Base-by-base conservation (phyloP, 2,797 vertebrate species). In the Falco cherrug region DNA sequence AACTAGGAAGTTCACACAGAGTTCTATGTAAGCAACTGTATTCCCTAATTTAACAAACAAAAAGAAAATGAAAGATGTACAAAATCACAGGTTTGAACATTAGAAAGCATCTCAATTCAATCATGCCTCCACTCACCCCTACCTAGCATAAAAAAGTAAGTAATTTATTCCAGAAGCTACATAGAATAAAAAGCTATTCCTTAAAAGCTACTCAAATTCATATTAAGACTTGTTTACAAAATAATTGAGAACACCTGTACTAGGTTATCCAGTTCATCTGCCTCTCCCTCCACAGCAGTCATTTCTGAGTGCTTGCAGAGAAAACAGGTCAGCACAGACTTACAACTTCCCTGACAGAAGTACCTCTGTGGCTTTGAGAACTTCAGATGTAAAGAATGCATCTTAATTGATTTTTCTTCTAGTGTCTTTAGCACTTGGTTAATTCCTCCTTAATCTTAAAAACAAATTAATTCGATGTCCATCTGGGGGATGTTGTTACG, bases 51-150 rank as follows among this genome's bases (percentile, higher is more conserved):
- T 45, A 5, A 60, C 41, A 41, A 41, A 41, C 41, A 41, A 41
- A 41, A 41, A 41, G 41, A 41, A 41, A 41, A 41, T 12, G 41
- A 41, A 41, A 41, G 41, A 41, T 41, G 41, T 41, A 41, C 41
- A 41, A 56, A 64, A 45, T 75, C n/a, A 89, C 11, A 47, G 4
- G 21, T 60, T 59, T 51, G 39, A 64, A 51, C 41, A 16, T 31
- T 50, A 45, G 45, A 59, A 81, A 77, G n/a, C n/a, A 78, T 53
- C 19, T 16, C 4, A 41, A 41, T 41, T 87, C 37, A 35, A 17
- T 53, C 9, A 8, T 17, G 45, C 2, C 15, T 50, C 9, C 10
- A 56, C 3, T 3, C 2, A 75, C 3, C 1, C 12, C 20, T 18
- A 51, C 37, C 37, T 37, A 37, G 13, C 35, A 60, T 24, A 70